Evolutionary conservation across 2,888 invertebrate genomes (phyloP).

Genomic region (Eupithecia dodoneata): DNA sequence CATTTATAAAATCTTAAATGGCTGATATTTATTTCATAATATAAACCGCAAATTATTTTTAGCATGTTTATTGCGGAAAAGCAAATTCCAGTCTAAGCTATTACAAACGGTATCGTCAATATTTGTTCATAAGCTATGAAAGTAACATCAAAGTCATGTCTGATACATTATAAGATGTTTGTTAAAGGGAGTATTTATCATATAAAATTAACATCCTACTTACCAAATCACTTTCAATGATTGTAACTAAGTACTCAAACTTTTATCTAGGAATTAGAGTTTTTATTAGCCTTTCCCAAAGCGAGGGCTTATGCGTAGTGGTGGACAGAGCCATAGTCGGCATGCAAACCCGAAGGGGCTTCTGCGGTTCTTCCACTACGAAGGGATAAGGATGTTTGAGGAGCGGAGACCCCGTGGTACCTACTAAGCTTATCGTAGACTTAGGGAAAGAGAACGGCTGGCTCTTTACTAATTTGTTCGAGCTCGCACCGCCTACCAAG

Average conservation of each 20-base stretch:
- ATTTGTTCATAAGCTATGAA: slow-evolving; percentile 3
- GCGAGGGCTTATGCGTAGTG: slow-evolving; percentile 60
- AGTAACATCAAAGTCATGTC: neutral
- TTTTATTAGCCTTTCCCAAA: slow-evolving; percentile 69
- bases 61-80: neutral
- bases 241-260: neutral
- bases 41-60: neutral
- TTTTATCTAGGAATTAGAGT: slow-evolving; percentile 66
- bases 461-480: slow-evolving; percentile 61
- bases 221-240: slow-evolving; percentile 19
- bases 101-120: neutral
- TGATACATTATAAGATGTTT: neutral
- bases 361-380: slow-evolving; percentile 55
- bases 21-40: neutral
- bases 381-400: slow-evolving; percentile 74
- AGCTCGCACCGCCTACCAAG: slow-evolving; percentile 69
- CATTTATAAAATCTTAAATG: neutral
- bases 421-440: slow-evolving; percentile 67
- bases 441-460: slow-evolving; percentile 62
- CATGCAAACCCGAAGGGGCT: slow-evolving; percentile 70
- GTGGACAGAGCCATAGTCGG: slow-evolving; percentile 53
- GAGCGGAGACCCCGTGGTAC: slow-evolving; percentile 69
- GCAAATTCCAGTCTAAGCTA: neutral
- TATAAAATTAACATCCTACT: slow-evolving; percentile 3
- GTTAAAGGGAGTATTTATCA: neutral